Conservation (phyloP, 2,113 vertebrate species). For the Taurulus bubalis region DNA sequence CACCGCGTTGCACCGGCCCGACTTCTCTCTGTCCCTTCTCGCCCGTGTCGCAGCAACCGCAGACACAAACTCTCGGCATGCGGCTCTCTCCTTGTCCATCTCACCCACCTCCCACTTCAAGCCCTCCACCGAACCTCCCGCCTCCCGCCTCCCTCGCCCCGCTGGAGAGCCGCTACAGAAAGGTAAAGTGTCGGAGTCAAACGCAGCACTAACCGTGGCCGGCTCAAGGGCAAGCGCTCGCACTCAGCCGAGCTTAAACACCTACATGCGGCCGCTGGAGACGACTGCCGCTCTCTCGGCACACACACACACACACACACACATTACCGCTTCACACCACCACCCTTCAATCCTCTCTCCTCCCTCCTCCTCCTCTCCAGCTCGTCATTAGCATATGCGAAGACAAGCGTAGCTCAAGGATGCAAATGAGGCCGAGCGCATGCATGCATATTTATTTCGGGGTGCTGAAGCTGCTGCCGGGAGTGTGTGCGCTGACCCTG, state of each 20-base stretch:
- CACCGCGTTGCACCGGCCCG: too few species aligned
- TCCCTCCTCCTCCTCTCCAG: slow-evolving; percentile 12
- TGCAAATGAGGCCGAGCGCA: slow-evolving; percentile 47
- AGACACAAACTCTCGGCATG: slow-evolving; percentile 12
- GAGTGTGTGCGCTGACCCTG: slow-evolving; percentile 48
- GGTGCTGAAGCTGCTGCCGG: slow-evolving; percentile 11
- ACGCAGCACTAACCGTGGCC: slow-evolving; percentile 55
- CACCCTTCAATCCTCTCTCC: not conserved
- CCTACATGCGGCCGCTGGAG: slow-evolving; percentile 46
- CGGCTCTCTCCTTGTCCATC: not conserved
- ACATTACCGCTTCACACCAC: not conserved
- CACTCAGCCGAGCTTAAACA: slow-evolving; percentile 62
- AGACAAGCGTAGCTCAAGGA: slow-evolving; percentile 60
- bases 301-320: not conserved
- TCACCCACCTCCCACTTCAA: not conserved
- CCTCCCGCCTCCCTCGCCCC: slow-evolving; percentile 8
- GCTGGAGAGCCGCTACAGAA: slow-evolving; percentile 46
- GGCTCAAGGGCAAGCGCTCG: slow-evolving; percentile 57
- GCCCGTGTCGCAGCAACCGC: not conserved
- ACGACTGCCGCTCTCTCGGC: slow-evolving; percentile 7
- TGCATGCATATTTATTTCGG: slow-evolving; percentile 67
- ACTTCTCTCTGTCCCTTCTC: slow-evolving; percentile 24
- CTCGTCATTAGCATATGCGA: slow-evolving; percentile 69
- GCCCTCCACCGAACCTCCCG: not conserved
- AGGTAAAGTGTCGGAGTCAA: slow-evolving; percentile 71